Evolutionary conservation across 2,113 vertebrate species (phyloP).

Genomic region (Pelobates fuscus): DNA sequence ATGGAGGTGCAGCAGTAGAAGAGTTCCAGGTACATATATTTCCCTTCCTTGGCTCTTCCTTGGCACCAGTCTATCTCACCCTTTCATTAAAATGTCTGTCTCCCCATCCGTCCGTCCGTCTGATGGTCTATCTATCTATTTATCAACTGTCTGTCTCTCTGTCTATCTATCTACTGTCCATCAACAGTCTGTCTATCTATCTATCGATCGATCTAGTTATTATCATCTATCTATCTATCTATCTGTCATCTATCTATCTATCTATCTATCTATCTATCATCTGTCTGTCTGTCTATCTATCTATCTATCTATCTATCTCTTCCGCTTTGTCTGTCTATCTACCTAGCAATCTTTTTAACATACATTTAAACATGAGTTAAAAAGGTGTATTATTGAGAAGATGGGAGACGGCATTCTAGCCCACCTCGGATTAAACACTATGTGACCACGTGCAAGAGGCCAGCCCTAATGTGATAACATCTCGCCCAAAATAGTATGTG

Average conservation of each 20-base stretch:
- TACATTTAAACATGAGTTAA: conserved; percentile 58
- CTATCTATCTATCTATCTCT: background rate
- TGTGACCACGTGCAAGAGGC: conserved; percentile 53
- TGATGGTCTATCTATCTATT: conserved; percentile 23
- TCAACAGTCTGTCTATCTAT: conserved; percentile 14
- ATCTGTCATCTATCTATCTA: conserved; percentile 29
- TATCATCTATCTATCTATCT: conserved; percentile 27
- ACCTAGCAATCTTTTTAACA: background rate
- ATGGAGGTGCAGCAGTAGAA: no score
- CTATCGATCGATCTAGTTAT: conserved; percentile 22
- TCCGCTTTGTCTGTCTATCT: background rate
- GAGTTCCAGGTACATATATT: no score
- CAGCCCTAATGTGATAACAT: conserved; percentile 65
- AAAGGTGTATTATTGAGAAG: background rate
- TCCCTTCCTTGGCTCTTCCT: no score
- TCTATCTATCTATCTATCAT: conserved; percentile 18
- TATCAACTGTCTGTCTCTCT: conserved; percentile 23
- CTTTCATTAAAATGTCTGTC: conserved; percentile 10
- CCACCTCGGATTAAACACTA: conserved; percentile 69
- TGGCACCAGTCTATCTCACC: conserved; percentile 14
- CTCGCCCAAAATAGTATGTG: conserved; percentile 51
- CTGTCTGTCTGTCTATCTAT: background rate
- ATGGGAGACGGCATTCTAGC: conserved; percentile 46
- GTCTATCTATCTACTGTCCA: no score
- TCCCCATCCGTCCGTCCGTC: no score